These are phyloP conservation scores for Pachycephala philippinensis DNA, from an alignment of 2,113 vertebrate species.

Conservation along the genomic window DNA sequence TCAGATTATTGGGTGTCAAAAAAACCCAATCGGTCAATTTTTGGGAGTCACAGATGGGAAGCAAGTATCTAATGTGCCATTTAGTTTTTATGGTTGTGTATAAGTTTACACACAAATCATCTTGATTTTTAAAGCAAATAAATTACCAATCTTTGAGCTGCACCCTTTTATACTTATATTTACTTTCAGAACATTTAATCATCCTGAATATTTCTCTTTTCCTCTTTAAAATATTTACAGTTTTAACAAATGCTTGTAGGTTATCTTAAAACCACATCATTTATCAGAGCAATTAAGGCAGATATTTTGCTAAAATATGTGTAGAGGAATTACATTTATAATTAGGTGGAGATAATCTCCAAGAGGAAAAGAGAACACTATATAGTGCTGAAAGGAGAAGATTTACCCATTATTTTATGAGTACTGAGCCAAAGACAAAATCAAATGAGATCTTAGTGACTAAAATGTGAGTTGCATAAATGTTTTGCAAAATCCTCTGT, in stretches of 20 bases:
- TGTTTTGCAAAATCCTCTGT: background rate
- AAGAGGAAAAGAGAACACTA: background rate
- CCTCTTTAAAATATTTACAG: background rate
- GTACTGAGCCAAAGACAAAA: background rate
- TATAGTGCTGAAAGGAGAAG: background rate
- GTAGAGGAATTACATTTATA: background rate
- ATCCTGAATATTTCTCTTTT: background rate
- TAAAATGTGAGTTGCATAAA: background rate
- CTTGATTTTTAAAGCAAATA: background rate
- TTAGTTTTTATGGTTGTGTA: background rate
- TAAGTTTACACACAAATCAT: background rate
- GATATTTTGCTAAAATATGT: background rate
- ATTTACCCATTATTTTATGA: background rate
- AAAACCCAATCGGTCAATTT: background rate
- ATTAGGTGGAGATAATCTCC: background rate
- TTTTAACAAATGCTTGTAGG: background rate
- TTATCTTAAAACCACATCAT: background rate
- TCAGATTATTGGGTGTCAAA: background rate
- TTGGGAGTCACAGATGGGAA: background rate
- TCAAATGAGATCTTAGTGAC: background rate
- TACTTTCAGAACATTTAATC: background rate
- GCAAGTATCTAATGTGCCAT: background rate
- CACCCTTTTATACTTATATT: background rate
- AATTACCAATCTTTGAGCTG: background rate
- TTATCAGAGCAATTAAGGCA: slow-evolving; percentile 1